Base-by-base conservation (phyloP, 2,113 vertebrate genomes). In the Pimephales promelas region DNA sequence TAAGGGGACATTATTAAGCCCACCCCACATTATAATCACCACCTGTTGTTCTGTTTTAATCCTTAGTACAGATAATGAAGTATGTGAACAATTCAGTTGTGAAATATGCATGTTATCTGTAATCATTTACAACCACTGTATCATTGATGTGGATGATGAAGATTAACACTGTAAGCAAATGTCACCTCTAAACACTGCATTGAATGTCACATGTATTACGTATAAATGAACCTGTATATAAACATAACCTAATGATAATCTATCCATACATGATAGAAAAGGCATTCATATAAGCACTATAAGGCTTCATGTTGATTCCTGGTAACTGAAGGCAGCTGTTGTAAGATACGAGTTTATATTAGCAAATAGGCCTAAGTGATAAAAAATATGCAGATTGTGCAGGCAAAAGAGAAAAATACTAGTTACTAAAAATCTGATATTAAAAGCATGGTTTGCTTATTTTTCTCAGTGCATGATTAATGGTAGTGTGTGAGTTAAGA, bases 1-100 rank as follows among this genome's bases (percentile, higher is more conserved):
- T 79, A 71, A 82, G 84, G 26, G 76, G 70, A 5, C 45, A 45
- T 22, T 22, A 61, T 79, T 78, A 82, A 77, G 62, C 57, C 62
- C 70, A 87, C 31, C 79, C 73, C 45, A 64, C 26, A n/a, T 80
- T 62, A 52, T 52, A 52, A 79, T 81, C 74, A 79, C 79, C 83
- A 85, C 66, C 86, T 84, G 82, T 22, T 84, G n/a, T 71, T 59
- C 24, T 73, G 28, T 70, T 75, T 14, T 52, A 86, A 87, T 84
- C 79, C 78, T 54, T 3, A 59, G 31, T 64, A 72, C 28, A 78
- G 40, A 78, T 66, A 34, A 40, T 54, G 56, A 79, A 54, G 26
- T 11, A 64, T 61, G 61, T 43, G 61, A 66, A 40, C 2, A 59
- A 40, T 81, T 81, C 22, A 40, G 45, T 10, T 36, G 79, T 14